Evolutionary conservation across 1,140 invertebrate genomes (phyloP).

Genomic region (Tribolium madens): DNA sequence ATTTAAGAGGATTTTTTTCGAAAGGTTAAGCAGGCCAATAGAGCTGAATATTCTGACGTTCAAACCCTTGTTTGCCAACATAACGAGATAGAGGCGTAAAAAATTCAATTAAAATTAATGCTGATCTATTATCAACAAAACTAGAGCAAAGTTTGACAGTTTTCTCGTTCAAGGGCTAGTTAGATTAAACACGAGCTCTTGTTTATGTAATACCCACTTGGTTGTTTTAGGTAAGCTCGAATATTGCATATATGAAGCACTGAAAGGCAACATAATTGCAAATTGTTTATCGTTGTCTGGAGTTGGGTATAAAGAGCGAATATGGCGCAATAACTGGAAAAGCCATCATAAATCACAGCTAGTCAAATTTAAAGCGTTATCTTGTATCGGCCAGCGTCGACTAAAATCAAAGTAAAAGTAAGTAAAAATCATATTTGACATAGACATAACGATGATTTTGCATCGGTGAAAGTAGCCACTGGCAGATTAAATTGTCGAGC

Average conservation of each 20-base stretch:
- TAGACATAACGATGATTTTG: too few species aligned
- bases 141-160: background rate
- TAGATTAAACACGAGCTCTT: background rate
- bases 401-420: slow-evolving; percentile 1
- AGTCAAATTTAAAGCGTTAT: slow-evolving; percentile 6
- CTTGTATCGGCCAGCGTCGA: background rate
- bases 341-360: slow-evolving; percentile 7
- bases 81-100: too few species aligned
- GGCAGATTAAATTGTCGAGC: slow-evolving; percentile 22
- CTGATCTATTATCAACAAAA: background rate
- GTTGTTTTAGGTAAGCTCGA: background rate
- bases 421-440: slow-evolving; percentile 9
- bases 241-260: too few species aligned
- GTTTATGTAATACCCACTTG: background rate
- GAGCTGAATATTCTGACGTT: too few species aligned
- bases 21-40: background rate
- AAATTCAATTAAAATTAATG: background rate
- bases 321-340: background rate
- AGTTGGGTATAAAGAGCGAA: background rate
- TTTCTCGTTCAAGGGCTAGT: background rate
- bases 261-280: background rate
- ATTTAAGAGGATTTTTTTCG: background rate
- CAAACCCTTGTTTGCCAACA: too few species aligned
- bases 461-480: too few species aligned
- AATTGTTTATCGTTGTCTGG: background rate